Conservation (phyloP, 92 coral and sea anemone species). For the Epizoanthus ramosus region DNA sequence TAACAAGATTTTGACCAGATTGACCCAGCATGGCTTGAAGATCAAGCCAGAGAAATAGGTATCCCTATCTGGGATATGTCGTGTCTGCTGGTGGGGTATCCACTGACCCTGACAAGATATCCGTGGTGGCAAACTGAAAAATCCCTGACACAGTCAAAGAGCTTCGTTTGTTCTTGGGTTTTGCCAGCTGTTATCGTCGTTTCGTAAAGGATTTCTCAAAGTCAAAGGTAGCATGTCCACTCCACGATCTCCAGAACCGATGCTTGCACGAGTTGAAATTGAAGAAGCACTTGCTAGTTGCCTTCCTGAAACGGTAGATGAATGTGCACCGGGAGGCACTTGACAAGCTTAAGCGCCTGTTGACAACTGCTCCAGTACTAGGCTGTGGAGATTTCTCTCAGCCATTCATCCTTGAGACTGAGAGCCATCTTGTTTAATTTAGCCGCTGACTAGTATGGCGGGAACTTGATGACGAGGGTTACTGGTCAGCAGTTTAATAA, state of each 20-base stretch:
- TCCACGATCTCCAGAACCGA: slow-evolving; percentile 8
- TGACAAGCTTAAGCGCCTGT: slow-evolving; percentile 15
- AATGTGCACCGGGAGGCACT: slow-evolving; percentile 12
- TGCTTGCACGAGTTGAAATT: slow-evolving; percentile 32
- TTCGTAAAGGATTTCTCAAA: slow-evolving; percentile 21
- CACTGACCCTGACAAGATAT: slow-evolving; percentile 28
- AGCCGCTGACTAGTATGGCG: too few species aligned
- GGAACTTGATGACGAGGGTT: too few species aligned
- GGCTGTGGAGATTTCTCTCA: slow-evolving; percentile 40
- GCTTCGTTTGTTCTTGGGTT: slow-evolving; percentile 27
- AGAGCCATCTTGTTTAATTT: slow-evolving; percentile 34
- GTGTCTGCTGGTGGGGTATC: slow-evolving; percentile 11
- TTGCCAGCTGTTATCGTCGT: neutral
- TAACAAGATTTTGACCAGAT: slow-evolving; percentile 13
- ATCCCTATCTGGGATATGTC: slow-evolving; percentile 22
- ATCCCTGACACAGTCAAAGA: neutral
- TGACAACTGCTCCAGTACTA: slow-evolving; percentile 37
- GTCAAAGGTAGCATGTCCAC: slow-evolving; percentile 2
- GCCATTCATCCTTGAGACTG: neutral
- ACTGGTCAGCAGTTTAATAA: too few species aligned
- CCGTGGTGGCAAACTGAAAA: slow-evolving; percentile 1
- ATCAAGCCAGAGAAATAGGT: slow-evolving; percentile 18
- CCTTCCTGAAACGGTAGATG: slow-evolving; percentile 35
- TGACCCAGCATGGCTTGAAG: slow-evolving; percentile 18
- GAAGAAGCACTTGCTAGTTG: slow-evolving; percentile 19